These are phyloP conservation scores for Agelaius tricolor DNA, from an alignment of 2,113 vertebrate genomes.

Conservation along the genomic window DNA sequence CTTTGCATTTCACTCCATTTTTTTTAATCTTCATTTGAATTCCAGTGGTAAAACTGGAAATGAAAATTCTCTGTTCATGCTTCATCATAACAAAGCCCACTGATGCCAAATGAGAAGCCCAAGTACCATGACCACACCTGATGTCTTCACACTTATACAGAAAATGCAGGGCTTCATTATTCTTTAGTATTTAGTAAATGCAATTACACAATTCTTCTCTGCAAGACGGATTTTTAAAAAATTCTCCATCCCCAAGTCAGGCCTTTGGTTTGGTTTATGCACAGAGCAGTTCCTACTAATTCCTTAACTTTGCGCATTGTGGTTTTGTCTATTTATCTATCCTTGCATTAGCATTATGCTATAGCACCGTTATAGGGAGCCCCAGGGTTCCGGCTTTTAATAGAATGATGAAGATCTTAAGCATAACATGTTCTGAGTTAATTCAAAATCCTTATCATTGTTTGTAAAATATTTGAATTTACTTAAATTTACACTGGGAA, in stretches of 20 bases:
- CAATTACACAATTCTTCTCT: background rate
- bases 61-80: background rate
- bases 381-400: background rate
- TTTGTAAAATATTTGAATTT: background rate
- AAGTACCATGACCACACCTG: no score
- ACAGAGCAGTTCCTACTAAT: background rate
- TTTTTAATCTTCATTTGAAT: background rate
- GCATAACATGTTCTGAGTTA: accelerated
- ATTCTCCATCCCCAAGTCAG: background rate
- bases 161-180: background rate
- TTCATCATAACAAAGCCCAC: background rate
- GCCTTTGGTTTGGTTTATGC: background rate
- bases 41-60: background rate
- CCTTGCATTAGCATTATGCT: background rate
- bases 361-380: background rate
- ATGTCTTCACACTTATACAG: background rate
- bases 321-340: background rate
- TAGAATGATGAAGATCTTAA: background rate
- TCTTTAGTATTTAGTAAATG: background rate
- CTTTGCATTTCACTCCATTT: background rate
- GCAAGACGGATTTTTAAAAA: background rate
- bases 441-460: background rate
- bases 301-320: background rate
- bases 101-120: background rate
- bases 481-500: background rate